Evolutionary conservation across 2,797 vertebrate species (phyloP).

Genomic region (Falco berigora): DNA sequence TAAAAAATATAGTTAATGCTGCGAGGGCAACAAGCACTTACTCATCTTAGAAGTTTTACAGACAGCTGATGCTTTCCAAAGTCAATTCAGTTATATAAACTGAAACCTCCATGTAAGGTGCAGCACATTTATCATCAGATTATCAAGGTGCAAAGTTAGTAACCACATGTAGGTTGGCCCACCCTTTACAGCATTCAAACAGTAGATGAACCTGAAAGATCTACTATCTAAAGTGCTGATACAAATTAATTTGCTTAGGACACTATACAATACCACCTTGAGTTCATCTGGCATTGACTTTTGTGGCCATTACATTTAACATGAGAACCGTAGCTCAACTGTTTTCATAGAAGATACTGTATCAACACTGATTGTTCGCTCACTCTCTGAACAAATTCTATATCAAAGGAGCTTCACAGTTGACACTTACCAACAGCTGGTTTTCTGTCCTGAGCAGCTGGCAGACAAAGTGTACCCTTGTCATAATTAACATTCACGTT

Average conservation of each 20-base stretch:
- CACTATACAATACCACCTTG: fast-evolving
- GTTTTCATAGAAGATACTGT: background rate
- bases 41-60: background rate
- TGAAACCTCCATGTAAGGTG: background rate
- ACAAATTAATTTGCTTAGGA: background rate
- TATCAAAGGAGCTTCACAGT: background rate
- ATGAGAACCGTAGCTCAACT: fast-evolving
- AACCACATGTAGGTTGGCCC: background rate
- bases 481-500: background rate
- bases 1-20: background rate
- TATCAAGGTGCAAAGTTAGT: background rate
- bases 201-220: background rate
- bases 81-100: background rate
- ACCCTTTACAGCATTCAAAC: background rate
- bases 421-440: background rate
- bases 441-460: background rate
- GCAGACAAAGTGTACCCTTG: background rate
- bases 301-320: background rate
- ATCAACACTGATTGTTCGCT: background rate
- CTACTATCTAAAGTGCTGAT: background rate
- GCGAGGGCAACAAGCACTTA: fast-evolving
- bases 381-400: background rate
- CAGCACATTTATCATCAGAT: background rate
- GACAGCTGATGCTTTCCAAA: background rate
- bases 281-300: background rate